These are phyloP conservation scores for Boloria selene DNA, from an alignment of 2,888 invertebrate genomes.

Conservation along the genomic window DNA sequence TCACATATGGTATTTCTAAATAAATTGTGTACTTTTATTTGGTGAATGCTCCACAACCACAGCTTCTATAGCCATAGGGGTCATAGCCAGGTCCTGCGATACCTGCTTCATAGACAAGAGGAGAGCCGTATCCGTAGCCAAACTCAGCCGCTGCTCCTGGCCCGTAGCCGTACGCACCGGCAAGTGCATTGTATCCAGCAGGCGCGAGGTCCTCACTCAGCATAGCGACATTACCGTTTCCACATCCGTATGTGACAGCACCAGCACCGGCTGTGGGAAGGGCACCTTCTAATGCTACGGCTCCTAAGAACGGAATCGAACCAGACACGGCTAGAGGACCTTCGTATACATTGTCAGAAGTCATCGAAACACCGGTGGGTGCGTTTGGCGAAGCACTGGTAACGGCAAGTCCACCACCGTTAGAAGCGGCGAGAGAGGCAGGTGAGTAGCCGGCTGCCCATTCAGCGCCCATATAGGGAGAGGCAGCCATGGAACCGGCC, in stretches of 20 bases:
- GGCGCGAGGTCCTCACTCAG: background rate
- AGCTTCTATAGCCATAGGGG: slow-evolving; percentile 20
- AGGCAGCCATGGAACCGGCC: slow-evolving; percentile 15
- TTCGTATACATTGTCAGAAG: slow-evolving; percentile 51
- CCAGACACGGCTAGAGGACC: slow-evolving; percentile 51
- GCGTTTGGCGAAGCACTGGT: slow-evolving; percentile 50
- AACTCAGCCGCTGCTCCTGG: slow-evolving; percentile 10
- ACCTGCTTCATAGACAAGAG: slow-evolving; percentile 19
- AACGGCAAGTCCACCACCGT: slow-evolving; percentile 40
- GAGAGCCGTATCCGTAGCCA: slow-evolving; percentile 4
- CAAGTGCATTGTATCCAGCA: slow-evolving; percentile 22
- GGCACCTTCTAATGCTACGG: slow-evolving; percentile 35
- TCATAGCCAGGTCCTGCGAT: background rate
- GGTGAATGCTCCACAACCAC: slow-evolving; percentile 20
- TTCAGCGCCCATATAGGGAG: slow-evolving; percentile 12
- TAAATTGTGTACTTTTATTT: no score
- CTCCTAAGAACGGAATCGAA: slow-evolving; percentile 51
- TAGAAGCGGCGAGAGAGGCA: slow-evolving; percentile 30
- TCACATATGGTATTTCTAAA: no score
- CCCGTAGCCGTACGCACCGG: slow-evolving; percentile 12
- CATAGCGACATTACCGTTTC: slow-evolving; percentile 52
- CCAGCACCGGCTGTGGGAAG: slow-evolving; percentile 51
- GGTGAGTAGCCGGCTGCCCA: slow-evolving; percentile 18
- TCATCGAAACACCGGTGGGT: slow-evolving; percentile 51
- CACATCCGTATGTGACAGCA: slow-evolving; percentile 53